Evolutionary conservation across 2,797 vertebrate species (phyloP), one percentile per base, ranked within the genome.

Genomic region (Gymnothorax reevesii): DNA sequence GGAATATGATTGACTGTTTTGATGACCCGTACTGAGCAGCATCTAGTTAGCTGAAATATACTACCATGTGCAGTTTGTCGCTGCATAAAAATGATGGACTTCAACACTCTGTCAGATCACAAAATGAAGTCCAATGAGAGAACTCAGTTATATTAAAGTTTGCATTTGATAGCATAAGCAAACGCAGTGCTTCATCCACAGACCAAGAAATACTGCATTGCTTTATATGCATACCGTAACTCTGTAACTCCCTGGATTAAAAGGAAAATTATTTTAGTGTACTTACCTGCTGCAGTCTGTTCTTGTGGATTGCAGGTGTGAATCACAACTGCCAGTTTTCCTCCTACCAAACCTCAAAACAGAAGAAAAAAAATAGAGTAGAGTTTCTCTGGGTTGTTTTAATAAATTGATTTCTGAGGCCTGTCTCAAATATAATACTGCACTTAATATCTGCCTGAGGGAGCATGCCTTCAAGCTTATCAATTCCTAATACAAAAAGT

Each of bases 401-500:
- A 27, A 9, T 73, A 42, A 73, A 73, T 73, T 73, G 71, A 33
- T 73, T 73, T 73, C 71, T 73, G 71, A 73, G 27, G 25, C 13
- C 25, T 73, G 27, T 73, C 71, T 73, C 10, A 73, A 42, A 73
- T 73, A 73, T 73, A 73, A 73, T 73, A 33, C 71, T 42, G 42
- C 71, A 27, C 25, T 42, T 73, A 73, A 73, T 73, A 42, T 73
- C 25, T 42, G 71, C 20, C 71, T 73, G 25, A 42, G 27, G 12
- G 71, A 42, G 71, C 27, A 15, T 73, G 71, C 71, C 71, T 33
- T 42, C 15, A 73, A 33, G 25, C 71, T 33, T 73, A 42, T 42
- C 10, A 13, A 73, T 27, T 73, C n/a, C 71, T 73, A 73, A 73
- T 73, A 73, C 25, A 73, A 73, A 73, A 73, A 33, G 27, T 73